These are phyloP conservation scores for Syngnathus acus DNA, from an alignment of 2,797 vertebrate species.

Conservation along the genomic window DNA sequence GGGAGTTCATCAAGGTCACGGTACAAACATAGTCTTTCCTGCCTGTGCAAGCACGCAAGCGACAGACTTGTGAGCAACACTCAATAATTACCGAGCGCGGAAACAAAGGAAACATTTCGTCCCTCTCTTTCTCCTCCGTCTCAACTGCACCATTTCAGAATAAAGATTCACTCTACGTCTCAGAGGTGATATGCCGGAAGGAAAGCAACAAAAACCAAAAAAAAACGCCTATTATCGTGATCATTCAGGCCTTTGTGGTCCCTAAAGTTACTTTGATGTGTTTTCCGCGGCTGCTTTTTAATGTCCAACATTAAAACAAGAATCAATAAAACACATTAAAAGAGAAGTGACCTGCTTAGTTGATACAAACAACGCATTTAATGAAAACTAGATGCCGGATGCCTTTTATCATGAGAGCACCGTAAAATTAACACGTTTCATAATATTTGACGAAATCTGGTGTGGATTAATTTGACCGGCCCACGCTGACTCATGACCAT, in stretches of 20 bases:
- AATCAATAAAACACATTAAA: background rate
- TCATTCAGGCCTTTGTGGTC: background rate
- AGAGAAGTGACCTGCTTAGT: background rate
- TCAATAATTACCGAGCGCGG: background rate
- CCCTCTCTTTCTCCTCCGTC: background rate
- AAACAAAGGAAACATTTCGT: background rate
- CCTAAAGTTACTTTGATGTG: background rate
- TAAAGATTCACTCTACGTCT: background rate
- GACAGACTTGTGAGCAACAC: background rate
- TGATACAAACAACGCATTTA: background rate
- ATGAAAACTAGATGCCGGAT: background rate
- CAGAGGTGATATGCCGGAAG: background rate
- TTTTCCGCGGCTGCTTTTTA: background rate
- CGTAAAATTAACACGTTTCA: background rate
- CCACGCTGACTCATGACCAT: too few relatives aligned
- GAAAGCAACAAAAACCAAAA: background rate
- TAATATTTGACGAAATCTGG: too few relatives aligned
- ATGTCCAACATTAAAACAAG: background rate
- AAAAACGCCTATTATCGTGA: background rate
- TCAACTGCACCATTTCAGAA: background rate
- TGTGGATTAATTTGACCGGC: too few relatives aligned
- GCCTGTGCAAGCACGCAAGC: background rate
- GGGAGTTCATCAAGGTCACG: conserved; percentile 1
- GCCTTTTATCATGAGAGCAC: background rate
- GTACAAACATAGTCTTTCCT: background rate